Evolutionary conservation across 2,113 vertebrate genomes (phyloP).

Genomic region (Myiozetetes cayanensis): DNA sequence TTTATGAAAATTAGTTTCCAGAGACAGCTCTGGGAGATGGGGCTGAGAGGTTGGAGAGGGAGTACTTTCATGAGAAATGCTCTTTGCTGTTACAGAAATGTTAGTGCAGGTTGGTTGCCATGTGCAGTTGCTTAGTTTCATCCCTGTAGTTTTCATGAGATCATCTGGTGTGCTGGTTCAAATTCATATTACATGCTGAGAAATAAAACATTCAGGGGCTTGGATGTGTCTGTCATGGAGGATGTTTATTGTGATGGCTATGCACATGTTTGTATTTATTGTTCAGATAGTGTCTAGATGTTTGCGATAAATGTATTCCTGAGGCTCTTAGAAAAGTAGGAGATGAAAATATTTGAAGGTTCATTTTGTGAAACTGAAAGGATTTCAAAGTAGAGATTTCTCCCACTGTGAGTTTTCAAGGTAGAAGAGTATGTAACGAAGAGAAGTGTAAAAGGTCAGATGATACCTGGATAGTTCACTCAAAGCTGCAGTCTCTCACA

Average conservation of each 20-base stretch:
- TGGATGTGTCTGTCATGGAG: not conserved
- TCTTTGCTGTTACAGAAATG: not conserved
- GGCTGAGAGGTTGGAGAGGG: not conserved
- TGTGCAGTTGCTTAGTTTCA: slow-evolving; percentile 17
- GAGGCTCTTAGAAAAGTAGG: not conserved
- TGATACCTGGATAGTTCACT: not conserved
- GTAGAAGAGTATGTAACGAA: not conserved
- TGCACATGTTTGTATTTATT: not conserved
- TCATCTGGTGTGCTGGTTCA: not conserved
- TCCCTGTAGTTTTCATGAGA: not conserved
- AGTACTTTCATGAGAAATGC: not conserved
- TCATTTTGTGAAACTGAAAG: not conserved
- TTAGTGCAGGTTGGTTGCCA: not conserved
- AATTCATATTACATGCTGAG: not conserved
- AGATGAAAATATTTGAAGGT: not conserved
- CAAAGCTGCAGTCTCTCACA: not conserved
- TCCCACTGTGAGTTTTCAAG: not conserved
- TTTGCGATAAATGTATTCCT: not conserved
- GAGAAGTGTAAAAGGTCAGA: not conserved
- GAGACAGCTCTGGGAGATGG: not conserved
- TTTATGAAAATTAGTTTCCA: not conserved
- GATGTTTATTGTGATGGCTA: not conserved
- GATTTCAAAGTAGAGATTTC: not conserved
- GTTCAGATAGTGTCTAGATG: not conserved
- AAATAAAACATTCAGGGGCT: slow-evolving; percentile 5